phyloP scores from a whole-genome alignment of 2,113 vertebrate species.

The Gobio gobio region DNA sequence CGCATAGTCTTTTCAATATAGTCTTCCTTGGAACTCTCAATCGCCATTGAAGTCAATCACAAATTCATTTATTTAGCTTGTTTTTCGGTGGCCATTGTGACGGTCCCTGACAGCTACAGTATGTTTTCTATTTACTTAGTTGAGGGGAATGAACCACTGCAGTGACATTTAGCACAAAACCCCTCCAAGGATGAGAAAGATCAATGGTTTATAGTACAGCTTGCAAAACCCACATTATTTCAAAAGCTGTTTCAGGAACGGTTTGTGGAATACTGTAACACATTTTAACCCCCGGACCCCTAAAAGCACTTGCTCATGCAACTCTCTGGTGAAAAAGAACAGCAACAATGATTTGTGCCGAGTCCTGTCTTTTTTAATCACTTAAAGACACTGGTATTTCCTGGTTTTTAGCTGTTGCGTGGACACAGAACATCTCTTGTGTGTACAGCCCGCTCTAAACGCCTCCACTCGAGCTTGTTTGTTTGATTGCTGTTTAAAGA shows the following conservation, averaged over 20 bases:
- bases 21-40: not conserved
- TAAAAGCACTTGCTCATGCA: constrained; percentile 25
- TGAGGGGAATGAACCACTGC: constrained; percentile 14
- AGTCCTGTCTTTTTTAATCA: constrained; percentile 67
- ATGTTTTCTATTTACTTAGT: constrained; percentile 16
- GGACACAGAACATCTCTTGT: constrained; percentile 14
- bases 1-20: not conserved
- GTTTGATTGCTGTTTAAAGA: constrained; percentile 39
- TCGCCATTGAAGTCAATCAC: not conserved
- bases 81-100: not conserved
- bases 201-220: constrained; percentile 11
- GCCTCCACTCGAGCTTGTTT: not conserved
- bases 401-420: constrained; percentile 48
- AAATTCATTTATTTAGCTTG: not conserved
- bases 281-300: constrained; percentile 50
- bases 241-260: constrained; percentile 26
- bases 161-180: constrained; percentile 5
- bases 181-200: not conserved
- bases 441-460: not conserved
- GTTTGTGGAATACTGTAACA: constrained; percentile 20
- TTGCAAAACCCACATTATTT: constrained; percentile 8
- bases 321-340: constrained; percentile 24
- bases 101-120: not conserved
- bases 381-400: constrained; percentile 65
- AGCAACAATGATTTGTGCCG: constrained; percentile 61